Percentiles rank a stretch among this genome's conserved stretches.
Evolutionary conservation across 2,888 invertebrate species (phyloP).

Genomic region (Epirrhoe alternata): DNA sequence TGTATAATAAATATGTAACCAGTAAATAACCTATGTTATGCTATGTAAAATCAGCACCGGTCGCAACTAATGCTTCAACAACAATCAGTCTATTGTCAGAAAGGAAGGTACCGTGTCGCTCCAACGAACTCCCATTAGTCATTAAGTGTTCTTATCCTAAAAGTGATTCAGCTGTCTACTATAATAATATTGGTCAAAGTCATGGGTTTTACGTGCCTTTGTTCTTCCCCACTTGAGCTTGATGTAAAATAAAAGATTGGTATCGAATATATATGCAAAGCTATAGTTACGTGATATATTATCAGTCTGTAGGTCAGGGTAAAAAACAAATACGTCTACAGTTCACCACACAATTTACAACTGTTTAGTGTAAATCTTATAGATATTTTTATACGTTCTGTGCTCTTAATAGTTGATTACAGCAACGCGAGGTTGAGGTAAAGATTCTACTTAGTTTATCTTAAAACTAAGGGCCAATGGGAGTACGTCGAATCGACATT

Average conservation of each 20-base stretch:
- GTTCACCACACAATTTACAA: conserved; percentile 12
- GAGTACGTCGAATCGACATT: conserved; percentile 60
- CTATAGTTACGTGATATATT: conserved; percentile 18
- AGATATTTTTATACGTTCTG: not conserved
- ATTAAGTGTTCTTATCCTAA: conserved; percentile 49
- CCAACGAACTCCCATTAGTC: conserved; percentile 69
- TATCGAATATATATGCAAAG: conserved; percentile 4
- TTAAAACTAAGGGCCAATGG: conserved; percentile 39
- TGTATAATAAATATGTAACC: conserved; percentile 68
- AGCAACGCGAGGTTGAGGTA: not conserved
- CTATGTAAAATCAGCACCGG: conserved; percentile 82
- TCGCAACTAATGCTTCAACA: conserved; percentile 83
- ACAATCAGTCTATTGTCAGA: conserved; percentile 85
- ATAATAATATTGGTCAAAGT: conserved; percentile 10
- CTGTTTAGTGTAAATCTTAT: not conserved
- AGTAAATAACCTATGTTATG: conserved; percentile 83
- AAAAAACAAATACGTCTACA: conserved; percentile 26
- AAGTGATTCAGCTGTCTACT: conserved; percentile 31
- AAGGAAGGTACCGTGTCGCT: conserved; percentile 76
- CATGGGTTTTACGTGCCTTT: conserved; percentile 25
- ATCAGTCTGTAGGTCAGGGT: conserved; percentile 37
- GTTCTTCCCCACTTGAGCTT: conserved; percentile 29
- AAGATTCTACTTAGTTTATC: conserved; percentile 5
- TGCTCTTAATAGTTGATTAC: not conserved
- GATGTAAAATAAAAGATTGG: conserved; percentile 19